phyloP scores from a whole-genome alignment of 2,888 invertebrate genomes.

The Spodoptera exigua region DNA sequence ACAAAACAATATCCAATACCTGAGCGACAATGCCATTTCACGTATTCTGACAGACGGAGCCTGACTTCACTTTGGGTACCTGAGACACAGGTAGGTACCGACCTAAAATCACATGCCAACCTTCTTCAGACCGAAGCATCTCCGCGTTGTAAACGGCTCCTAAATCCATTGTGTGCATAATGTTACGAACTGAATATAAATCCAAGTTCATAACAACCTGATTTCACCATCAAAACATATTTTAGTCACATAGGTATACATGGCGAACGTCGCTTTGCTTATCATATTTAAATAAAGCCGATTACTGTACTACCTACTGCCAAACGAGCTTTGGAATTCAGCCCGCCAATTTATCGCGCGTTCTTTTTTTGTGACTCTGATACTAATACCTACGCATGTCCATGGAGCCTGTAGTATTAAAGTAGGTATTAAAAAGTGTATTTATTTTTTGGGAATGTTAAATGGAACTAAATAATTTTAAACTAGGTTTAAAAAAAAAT shows the following conservation, averaged over 20 bases:
- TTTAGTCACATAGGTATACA: conserved; percentile 42
- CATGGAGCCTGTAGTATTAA: conserved; percentile 8
- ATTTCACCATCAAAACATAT: conserved; percentile 34
- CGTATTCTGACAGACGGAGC: conserved; percentile 29
- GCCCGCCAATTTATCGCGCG: conserved; percentile 26
- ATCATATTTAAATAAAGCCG: conserved; percentile 52
- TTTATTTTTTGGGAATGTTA: not conserved
- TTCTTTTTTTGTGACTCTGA: conserved; percentile 32
- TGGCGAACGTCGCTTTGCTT: conserved; percentile 29
- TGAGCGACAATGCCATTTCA: conserved; percentile 1
- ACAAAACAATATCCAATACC: conserved; percentile 6
- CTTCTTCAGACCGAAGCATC: conserved; percentile 21
- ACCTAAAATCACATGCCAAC: conserved; percentile 29
- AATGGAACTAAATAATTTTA: too few species aligned
- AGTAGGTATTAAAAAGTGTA: conserved; percentile 7
- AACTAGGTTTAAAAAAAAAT: too few species aligned
- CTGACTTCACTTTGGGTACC: conserved; percentile 36
- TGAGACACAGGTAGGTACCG: conserved; percentile 48
- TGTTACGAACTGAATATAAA: conserved; percentile 38
- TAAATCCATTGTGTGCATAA: conserved; percentile 37
- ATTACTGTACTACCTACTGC: too few species aligned
- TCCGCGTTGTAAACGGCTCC: conserved; percentile 9
- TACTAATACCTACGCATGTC: conserved; percentile 19
- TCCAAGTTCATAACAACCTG: conserved; percentile 21
- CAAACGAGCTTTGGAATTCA: conserved; percentile 45